A percentile compares a stretch with the other conserved stretches of the same genome.
These are phyloP conservation scores for Propithecus deckenii DNA, from an alignment of 2,797 vertebrate genomes.

Conservation along the genomic window DNA sequence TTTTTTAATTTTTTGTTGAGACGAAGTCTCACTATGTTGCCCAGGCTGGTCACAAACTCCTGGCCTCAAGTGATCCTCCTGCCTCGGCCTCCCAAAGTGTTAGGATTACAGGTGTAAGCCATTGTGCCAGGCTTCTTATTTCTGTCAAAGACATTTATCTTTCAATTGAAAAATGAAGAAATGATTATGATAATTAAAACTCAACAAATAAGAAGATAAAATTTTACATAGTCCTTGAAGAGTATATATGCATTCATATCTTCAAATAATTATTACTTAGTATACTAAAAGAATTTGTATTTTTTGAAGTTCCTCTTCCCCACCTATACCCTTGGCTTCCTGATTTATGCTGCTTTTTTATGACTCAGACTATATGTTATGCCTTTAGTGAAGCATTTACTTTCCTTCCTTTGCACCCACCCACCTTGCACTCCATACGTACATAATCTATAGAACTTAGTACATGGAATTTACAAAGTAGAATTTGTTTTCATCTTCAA, in stretches of 20 bases:
- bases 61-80: neutral
- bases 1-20: neutral
- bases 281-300: neutral
- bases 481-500: neutral
- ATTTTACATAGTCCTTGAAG: neutral
- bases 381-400: neutral
- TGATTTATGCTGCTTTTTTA: neutral
- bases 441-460: neutral
- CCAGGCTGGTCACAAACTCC: neutral
- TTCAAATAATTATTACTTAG: neutral
- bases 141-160: neutral
- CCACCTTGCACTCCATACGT: neutral
- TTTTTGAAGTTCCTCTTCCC: neutral
- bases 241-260: neutral
- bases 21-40: neutral
- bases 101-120: neutral
- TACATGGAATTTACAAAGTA: neutral
- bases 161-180: neutral
- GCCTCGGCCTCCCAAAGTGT: no score
- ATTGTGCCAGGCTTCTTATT: neutral
- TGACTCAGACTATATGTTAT: neutral
- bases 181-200: neutral
- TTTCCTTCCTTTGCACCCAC: neutral
- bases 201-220: neutral
- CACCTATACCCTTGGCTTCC: neutral